Percentiles rank a stretch among this genome's conserved stretches.
Evolutionary conservation across 2,888 invertebrate species (phyloP).

Genomic region (Cryptus armator): DNA sequence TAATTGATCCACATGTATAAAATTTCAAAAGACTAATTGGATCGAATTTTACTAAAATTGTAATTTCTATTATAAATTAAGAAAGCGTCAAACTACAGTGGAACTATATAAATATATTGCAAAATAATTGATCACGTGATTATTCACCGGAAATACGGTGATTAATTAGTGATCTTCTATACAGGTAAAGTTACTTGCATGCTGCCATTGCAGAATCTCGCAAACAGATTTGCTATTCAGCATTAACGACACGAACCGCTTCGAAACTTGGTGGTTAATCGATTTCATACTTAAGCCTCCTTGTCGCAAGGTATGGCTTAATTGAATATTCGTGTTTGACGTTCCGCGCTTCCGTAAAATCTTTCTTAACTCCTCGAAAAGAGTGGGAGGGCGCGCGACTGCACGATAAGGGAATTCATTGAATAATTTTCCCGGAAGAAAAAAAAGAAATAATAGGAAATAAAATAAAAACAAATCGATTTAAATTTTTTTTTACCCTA

Average conservation of each 20-base stretch:
- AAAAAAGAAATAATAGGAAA: not conserved
- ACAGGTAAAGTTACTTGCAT: not conserved
- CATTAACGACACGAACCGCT: constrained; percentile 1
- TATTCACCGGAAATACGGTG: not conserved
- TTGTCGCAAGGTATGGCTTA: not conserved
- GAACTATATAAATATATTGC: too few relatives aligned
- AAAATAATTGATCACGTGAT: not conserved
- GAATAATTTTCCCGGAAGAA: not conserved
- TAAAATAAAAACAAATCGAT: not conserved
- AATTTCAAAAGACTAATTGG: too few relatives aligned
- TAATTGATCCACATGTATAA: too few relatives aligned
- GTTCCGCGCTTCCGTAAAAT: not conserved
- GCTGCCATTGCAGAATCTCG: not conserved
- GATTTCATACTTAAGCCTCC: constrained; percentile 22
- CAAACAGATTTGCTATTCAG: not conserved
- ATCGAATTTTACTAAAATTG: too few relatives aligned
- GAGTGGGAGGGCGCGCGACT: not conserved
- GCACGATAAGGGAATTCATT: not conserved
- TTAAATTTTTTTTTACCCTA: not conserved
- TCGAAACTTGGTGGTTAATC: constrained; percentile 25
- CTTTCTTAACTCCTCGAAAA: not conserved
- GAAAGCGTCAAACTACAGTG: too few relatives aligned
- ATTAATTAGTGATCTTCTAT: not conserved
- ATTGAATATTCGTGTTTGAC: constrained; percentile 31
- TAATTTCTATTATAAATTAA: too few relatives aligned